Base-by-base conservation (phyloP, 2,888 invertebrate species). In the Morinoia aosen region DNA sequence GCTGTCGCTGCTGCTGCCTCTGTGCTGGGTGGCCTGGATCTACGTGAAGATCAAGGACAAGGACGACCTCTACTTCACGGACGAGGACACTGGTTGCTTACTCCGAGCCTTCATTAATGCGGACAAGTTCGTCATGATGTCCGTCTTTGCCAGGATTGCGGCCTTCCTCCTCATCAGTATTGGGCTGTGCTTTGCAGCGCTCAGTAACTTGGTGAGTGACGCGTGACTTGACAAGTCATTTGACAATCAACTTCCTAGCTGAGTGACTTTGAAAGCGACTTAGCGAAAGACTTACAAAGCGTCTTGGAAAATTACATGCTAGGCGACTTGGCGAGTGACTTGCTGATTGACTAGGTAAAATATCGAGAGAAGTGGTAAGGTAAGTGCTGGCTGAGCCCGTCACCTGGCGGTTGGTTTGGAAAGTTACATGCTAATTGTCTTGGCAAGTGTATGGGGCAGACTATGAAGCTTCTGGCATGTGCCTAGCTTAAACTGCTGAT, bases 121-220 rank as follows among this genome's bases (percentile, higher is more conserved):
- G 39, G 96, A 95, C 39, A 96, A 95, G 95, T 58, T 56, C 61
- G 61, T 96, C 64, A 95, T 96, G 64, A 90, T 95, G 33, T 96
- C 95, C 33, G 64, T 96, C 11, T 8, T 76, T 19, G 97, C 98
- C 91, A 97, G 98, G 96, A 98, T 98, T 25, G 97, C 97, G 0
- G 97, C 98, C 88, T 99, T 98, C 97, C 97, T 98, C 56, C 97
- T 98, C 2, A 98, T 98, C 95, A 98, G 98, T 98, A 96, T 97
- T 98, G 90, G 98, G 98, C 56, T 97, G 58, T 96, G 95, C 93
- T n/a, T 97, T 0, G 98, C 98, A 95, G 98, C 98, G 2, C 97
- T 98, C 96, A 97, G 98, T 40, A 98, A 98, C 97, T 97, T 98
- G 97, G 97, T 98, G 97, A 97, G 97, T 96, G 48, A 48, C 48